A percentile compares a stretch with the other conserved stretches of the same genome.
Evolutionary conservation across 2,797 vertebrate species (phyloP).

Genomic region (Stomatorhinus walkeri): DNA sequence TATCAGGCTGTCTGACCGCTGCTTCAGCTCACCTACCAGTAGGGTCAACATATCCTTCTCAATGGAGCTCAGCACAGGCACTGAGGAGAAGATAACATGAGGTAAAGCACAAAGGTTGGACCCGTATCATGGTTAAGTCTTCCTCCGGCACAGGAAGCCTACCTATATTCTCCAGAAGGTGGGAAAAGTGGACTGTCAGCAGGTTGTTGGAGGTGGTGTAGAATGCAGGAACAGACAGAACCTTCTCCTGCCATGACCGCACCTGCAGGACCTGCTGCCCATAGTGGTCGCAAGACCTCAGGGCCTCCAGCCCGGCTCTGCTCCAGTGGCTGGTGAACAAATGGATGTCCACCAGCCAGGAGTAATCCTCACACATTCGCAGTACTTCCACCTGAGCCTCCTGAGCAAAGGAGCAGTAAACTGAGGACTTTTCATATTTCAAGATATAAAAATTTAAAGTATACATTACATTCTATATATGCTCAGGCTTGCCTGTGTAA

Average conservation of each 20-base stretch:
- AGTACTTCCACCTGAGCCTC: slow-evolving; percentile 54
- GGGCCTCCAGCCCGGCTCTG: slow-evolving; percentile 43
- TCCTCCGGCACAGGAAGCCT: slow-evolving; percentile 22
- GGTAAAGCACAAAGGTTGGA: neutral
- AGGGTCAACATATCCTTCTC: slow-evolving; percentile 50
- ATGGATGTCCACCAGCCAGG: slow-evolving; percentile 58
- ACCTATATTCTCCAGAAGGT: slow-evolving; percentile 56
- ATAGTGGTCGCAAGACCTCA: slow-evolving; percentile 52
- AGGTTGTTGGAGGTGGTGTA: slow-evolving; percentile 56
- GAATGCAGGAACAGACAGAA: slow-evolving; percentile 40
- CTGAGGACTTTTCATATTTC: neutral
- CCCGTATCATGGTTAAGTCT: neutral
- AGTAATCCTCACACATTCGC: slow-evolving; percentile 48
- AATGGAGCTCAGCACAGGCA: slow-evolving; percentile 47
- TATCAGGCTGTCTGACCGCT: slow-evolving; percentile 48
- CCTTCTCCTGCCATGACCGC: slow-evolving; percentile 49
- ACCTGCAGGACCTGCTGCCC: slow-evolving; percentile 50
- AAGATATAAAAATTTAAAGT: neutral
- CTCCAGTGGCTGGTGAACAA: slow-evolving; percentile 57
- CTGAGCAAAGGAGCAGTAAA: slow-evolving; percentile 42
- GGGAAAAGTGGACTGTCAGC: slow-evolving; percentile 54
- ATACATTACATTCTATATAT: neutral
- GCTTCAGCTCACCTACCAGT: slow-evolving; percentile 50
- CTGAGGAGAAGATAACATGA: slow-evolving; percentile 39
- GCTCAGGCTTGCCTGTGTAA: slow-evolving; percentile 52